A percentile compares a stretch with the other conserved stretches of the same genome.
Conservation (phyloP, 2,888 invertebrate species). For the Drosophila trichaetosa region DNA sequence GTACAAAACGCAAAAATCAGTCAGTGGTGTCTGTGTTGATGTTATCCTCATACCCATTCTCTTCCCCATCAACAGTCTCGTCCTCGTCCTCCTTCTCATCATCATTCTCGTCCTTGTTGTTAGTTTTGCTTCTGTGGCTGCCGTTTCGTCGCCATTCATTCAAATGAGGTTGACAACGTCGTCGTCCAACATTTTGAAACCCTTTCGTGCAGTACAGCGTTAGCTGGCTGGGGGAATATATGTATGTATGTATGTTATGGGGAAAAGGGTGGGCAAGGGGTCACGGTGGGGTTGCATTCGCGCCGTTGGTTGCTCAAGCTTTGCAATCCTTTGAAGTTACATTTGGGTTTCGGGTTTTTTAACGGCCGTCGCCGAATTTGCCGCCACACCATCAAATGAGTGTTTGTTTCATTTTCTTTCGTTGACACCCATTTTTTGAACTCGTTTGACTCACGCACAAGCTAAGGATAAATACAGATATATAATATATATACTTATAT, state of each 20-base stretch:
- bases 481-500: background rate
- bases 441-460: slow-evolving; percentile 39
- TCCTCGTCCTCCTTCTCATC: too few relatives aligned
- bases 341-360: slow-evolving; percentile 21
- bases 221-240: background rate
- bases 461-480: background rate
- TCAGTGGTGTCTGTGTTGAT: slow-evolving; percentile 46
- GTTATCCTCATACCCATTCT: slow-evolving; percentile 15
- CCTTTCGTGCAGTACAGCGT: slow-evolving; percentile 62
- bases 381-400: slow-evolving; percentile 48
- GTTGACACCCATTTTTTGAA: slow-evolving; percentile 72
- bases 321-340: slow-evolving; percentile 68
- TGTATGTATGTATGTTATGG: background rate
- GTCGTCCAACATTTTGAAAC: slow-evolving; percentile 70
- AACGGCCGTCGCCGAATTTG: slow-evolving; percentile 21
- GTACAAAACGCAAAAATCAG: slow-evolving; percentile 71
- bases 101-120: slow-evolving; percentile 7
- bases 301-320: slow-evolving; percentile 34
- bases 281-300: slow-evolving; percentile 13
- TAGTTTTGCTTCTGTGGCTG: slow-evolving; percentile 19
- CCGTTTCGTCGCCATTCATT: slow-evolving; percentile 49
- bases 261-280: background rate
- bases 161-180: slow-evolving; percentile 64
- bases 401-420: slow-evolving; percentile 74
- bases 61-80: background rate